Percentiles rank a stretch among this genome's conserved stretches.
These are phyloP conservation scores for Cremastobaeus sp. DNA, from an alignment of 2,888 invertebrate genomes.

Conservation along the genomic window DNA sequence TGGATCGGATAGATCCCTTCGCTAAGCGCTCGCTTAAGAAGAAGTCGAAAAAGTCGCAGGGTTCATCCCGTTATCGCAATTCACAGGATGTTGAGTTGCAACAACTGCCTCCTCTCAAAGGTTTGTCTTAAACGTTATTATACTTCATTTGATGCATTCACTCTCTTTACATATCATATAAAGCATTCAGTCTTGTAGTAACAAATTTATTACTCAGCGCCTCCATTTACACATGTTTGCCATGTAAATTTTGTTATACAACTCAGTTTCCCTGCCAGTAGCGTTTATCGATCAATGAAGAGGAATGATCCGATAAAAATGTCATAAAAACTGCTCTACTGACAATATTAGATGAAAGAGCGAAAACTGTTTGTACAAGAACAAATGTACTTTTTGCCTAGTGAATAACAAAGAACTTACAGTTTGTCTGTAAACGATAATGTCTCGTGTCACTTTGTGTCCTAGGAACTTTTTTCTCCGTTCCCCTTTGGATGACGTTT, in stretches of 20 bases:
- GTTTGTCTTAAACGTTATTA: slow-evolving; percentile 81
- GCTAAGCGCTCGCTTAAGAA: slow-evolving; percentile 98
- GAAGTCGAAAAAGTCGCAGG: slow-evolving; percentile 99
- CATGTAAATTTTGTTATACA: too few species aligned
- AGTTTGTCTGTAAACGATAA: background rate
- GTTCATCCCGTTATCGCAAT: slow-evolving; percentile 98
- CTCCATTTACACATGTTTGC: too few species aligned
- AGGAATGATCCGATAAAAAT: slow-evolving; percentile 9
- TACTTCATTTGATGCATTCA: background rate
- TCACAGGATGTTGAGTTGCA: slow-evolving; percentile 98
- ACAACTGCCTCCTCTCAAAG: slow-evolving; percentile 97
- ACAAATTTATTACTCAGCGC: too few species aligned
- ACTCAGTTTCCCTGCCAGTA: background rate
- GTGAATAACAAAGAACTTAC: slow-evolving; percentile 8
- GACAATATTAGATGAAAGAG: slow-evolving; percentile 15
- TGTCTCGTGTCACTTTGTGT: slow-evolving; percentile 9
- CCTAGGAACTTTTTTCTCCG: background rate
- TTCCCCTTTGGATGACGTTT: background rate
- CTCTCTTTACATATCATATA: too few species aligned
- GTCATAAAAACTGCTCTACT: background rate
- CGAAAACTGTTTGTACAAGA: slow-evolving; percentile 16
- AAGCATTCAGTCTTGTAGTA: too few species aligned
- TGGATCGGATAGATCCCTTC: slow-evolving; percentile 99
- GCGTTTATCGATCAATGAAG: slow-evolving; percentile 11
- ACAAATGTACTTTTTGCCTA: slow-evolving; percentile 18